phyloP scores from a whole-genome alignment of 2,888 invertebrate species.

The Catocala sponsa region DNA sequence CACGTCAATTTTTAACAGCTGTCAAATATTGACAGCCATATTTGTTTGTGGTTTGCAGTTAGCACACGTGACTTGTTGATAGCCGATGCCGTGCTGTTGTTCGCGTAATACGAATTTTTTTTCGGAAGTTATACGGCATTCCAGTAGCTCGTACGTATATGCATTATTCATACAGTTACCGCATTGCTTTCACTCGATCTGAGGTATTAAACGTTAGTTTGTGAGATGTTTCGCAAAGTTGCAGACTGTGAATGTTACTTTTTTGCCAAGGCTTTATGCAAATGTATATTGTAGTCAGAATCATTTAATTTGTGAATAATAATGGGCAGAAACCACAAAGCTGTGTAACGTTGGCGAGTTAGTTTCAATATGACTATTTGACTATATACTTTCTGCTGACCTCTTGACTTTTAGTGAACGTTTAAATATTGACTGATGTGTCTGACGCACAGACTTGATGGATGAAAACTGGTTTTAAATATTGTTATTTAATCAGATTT shows the following conservation, averaged over 20 bases:
- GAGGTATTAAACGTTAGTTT: constrained; percentile 43
- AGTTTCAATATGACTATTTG: constrained; percentile 33
- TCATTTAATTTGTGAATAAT: constrained; percentile 26
- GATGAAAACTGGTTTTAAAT: constrained; percentile 28
- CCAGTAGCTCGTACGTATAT: constrained; percentile 53
- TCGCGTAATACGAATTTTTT: constrained; percentile 52
- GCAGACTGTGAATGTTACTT: constrained; percentile 12
- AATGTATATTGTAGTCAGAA: constrained; percentile 34
- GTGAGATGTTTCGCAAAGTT: constrained; percentile 43
- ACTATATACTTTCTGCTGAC: constrained; percentile 45
- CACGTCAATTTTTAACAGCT: constrained; percentile 39
- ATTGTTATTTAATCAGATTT: constrained; percentile 15
- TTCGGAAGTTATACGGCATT: constrained; percentile 62
- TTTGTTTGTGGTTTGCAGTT: constrained; percentile 26
- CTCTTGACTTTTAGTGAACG: constrained; percentile 30
- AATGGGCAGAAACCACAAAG: constrained; percentile 35
- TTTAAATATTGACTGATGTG: constrained; percentile 23
- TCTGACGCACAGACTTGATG: constrained; percentile 23
- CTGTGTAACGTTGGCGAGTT: constrained; percentile 27
- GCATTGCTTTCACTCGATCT: constrained; percentile 68
- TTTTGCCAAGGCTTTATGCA: constrained; percentile 37
- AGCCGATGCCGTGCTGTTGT: constrained; percentile 34
- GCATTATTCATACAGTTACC: constrained; percentile 68
- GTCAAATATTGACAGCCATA: constrained; percentile 43
- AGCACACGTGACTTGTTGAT: constrained; percentile 43